Conservation (phyloP, 2,888 invertebrate species). For the Tipula unca region DNA sequence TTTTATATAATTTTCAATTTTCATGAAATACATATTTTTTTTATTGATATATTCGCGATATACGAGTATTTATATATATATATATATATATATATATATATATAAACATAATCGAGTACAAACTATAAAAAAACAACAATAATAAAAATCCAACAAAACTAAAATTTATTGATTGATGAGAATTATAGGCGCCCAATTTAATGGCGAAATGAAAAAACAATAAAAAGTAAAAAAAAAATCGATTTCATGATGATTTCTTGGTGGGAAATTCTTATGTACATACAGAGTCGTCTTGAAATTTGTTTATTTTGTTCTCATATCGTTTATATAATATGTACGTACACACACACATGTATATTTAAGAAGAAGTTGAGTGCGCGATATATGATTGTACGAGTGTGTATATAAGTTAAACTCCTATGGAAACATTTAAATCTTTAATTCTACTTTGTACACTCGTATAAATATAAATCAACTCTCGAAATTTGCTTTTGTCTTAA, state of each 20-base stretch:
- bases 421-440: background rate
- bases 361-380: background rate
- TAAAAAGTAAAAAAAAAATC: background rate
- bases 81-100: no score
- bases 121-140: background rate
- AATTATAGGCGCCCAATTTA: slow-evolving; percentile 14
- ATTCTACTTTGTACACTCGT: background rate
- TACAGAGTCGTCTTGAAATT: background rate
- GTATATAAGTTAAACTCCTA: background rate
- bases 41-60: slow-evolving; percentile 14
- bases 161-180: slow-evolving; percentile 8
- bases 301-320: slow-evolving; percentile 1
- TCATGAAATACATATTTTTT: background rate
- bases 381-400: background rate
- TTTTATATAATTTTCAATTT: background rate
- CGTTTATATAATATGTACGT: no score
- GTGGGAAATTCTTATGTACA: slow-evolving; percentile 2
- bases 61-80: no score
- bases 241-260: background rate
- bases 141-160: background rate
- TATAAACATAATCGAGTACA: background rate
- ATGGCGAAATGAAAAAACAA: background rate
- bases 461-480: background rate
- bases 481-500: background rate
- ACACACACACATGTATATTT: background rate